These are phyloP conservation scores for Dasyprocta punctata DNA, from an alignment of 2,113 vertebrate genomes.

Conservation along the genomic window DNA sequence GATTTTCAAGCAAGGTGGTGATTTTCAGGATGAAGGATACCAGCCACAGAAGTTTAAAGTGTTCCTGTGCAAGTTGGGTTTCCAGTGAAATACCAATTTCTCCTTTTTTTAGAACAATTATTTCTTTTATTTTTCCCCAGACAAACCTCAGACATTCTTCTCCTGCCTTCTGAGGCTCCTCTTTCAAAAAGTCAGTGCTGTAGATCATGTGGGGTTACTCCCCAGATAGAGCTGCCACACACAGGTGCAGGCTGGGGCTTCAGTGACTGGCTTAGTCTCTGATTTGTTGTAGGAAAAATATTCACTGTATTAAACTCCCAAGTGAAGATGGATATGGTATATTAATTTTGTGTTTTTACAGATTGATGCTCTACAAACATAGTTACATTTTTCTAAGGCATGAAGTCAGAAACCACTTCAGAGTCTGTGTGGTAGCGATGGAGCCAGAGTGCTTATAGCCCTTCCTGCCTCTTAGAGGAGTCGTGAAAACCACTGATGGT, in stretches of 20 bases:
- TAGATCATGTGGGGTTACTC: slow-evolving; percentile 53
- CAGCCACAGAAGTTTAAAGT: slow-evolving; percentile 76
- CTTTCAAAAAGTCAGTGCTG: background rate
- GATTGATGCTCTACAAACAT: slow-evolving; percentile 63
- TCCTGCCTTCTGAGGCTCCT: slow-evolving; percentile 62
- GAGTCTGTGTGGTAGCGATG: background rate
- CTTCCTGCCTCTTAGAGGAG: slow-evolving; percentile 7
- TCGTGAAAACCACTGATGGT: background rate
- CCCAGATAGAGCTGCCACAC: slow-evolving; percentile 45
- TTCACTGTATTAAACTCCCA: slow-evolving; percentile 66
- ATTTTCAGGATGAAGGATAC: slow-evolving; percentile 80
- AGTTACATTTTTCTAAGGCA: slow-evolving; percentile 68
- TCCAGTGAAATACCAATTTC: slow-evolving; percentile 78
- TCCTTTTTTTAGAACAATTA: slow-evolving; percentile 80
- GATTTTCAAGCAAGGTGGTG: slow-evolving; percentile 72
- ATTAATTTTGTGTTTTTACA: slow-evolving; percentile 78
- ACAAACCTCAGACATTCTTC: slow-evolving; percentile 65
- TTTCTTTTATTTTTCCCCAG: slow-evolving; percentile 77
- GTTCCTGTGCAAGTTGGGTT: slow-evolving; percentile 70
- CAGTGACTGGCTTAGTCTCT: slow-evolving; percentile 5
- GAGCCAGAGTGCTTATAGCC: background rate
- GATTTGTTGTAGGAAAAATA: slow-evolving; percentile 76
- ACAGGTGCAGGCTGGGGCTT: slow-evolving; percentile 57
- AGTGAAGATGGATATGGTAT: slow-evolving; percentile 65
- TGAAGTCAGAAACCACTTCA: slow-evolving; percentile 37